These are phyloP conservation scores for Magallana angulata DNA, from an alignment of 1,140 invertebrate species.

Conservation along the genomic window DNA sequence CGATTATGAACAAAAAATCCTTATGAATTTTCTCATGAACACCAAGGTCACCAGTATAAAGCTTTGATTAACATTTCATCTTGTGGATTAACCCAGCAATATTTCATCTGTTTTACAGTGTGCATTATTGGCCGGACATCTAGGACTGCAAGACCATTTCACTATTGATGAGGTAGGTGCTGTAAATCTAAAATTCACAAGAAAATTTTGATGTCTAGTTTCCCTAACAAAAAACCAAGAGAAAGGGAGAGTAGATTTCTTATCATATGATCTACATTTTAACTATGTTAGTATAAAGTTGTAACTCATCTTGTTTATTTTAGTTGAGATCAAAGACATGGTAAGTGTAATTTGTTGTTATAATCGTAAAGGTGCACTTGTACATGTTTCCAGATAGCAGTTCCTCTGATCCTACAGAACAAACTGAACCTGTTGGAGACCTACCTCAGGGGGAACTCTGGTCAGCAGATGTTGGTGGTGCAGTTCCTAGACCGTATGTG, in stretches of 20 bases:
- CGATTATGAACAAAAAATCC: too few species aligned
- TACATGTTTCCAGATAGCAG: slow-evolving; percentile 78
- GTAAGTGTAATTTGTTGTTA: too few species aligned
- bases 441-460: slow-evolving; percentile 83
- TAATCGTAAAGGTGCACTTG: too few species aligned
- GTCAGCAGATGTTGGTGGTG: slow-evolving; percentile 83
- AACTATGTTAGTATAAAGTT: too few species aligned
- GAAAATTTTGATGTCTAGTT: neutral
- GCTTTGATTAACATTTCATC: neutral
- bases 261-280: neutral
- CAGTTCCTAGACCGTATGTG: slow-evolving; percentile 82
- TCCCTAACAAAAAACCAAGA: neutral
- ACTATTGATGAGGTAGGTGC: slow-evolving; percentile 81
- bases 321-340: too few species aligned
- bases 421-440: slow-evolving; percentile 85
- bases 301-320: too few species aligned
- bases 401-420: slow-evolving; percentile 88
- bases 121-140: slow-evolving; percentile 83
- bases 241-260: neutral
- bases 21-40: too few species aligned
- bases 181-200: neutral
- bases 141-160: slow-evolving; percentile 85
- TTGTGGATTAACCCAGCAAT: neutral
- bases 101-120: slow-evolving; percentile 56
- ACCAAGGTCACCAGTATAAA: too few species aligned